Evolutionary conservation across 37 sponge, comb jelly and placozoan species (phyloP), one percentile per base, ranked within the genome.

Genomic region (Halichondria panicea): DNA sequence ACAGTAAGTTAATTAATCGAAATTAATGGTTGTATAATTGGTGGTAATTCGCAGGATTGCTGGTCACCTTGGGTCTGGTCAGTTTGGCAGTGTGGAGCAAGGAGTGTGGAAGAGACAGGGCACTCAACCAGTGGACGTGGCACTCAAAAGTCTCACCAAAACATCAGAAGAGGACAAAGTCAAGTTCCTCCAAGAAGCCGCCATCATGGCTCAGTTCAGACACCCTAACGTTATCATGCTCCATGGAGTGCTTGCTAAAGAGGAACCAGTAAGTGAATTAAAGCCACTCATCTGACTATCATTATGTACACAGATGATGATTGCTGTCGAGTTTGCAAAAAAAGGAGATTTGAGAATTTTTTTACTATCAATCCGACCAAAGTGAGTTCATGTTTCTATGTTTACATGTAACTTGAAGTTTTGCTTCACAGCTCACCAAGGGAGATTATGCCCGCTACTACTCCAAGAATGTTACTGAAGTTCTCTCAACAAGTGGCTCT

Each of bases 91-190:
- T 25, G 78, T 77, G 12, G 5, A 53, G 24, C 53, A 34, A 41
- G 66, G 78, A 32, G 56, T 66, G 67, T 77, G 66, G 67, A 12
- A 31, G n/a, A n/a, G n/a, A 6, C 22, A 33, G 6, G 28, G 48
- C 8, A 31, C 39, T 28, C 0, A 43, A 24, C 2, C 53, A 42
- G 27, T 19, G 36, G 66, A 64, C 6, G 80, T 79, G 69, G 80
- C 80, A 35, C 38, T 68, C 21, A 79, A 79, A 70, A 79, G 62
- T 24, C n/a, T n/a, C n/a, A n/a, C n/a, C n/a, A n/a, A n/a, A n/a
- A n/a, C n/a, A n/a, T n/a, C n/a, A n/a, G n/a, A n/a, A n/a, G n/a
- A n/a, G n/a, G n/a, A n/a, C n/a, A n/a, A n/a, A n/a, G n/a, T n/a
- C n/a, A n/a, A n/a, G n/a, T n/a, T n/a, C n/a, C n/a, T n/a, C n/a